phyloP scores from a whole-genome alignment of 2,113 vertebrate species.

The Megaceryle maxima region DNA sequence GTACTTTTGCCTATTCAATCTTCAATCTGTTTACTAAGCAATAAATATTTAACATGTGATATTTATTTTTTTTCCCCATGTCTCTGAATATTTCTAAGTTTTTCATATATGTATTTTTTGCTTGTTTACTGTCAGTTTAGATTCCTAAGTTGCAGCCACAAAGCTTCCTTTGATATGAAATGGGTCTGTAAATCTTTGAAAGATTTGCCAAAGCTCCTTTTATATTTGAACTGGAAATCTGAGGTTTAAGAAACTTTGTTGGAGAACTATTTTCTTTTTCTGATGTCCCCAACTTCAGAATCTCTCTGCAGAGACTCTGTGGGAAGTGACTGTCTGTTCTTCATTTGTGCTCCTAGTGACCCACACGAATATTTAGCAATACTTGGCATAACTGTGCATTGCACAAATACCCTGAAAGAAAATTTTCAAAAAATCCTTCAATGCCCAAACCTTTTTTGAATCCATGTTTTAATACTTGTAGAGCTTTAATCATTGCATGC shows the following conservation, averaged over 20 bases:
- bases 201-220: neutral
- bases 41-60: neutral
- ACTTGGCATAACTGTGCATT: neutral
- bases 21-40: neutral
- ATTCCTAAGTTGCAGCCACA: neutral
- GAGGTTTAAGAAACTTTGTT: neutral
- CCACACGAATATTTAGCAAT: neutral
- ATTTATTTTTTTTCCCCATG: neutral
- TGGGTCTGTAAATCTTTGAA: neutral
- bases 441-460: neutral
- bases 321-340: neutral
- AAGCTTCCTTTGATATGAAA: neutral
- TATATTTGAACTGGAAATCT: neutral
- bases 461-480: fast-evolving
- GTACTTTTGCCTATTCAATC: neutral
- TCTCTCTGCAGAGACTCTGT: neutral
- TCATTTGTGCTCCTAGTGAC: neutral
- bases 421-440: neutral
- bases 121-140: neutral
- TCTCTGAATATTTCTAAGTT: neutral
- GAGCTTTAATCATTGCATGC: neutral
- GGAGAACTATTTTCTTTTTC: neutral
- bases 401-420: neutral
- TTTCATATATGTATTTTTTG: neutral
- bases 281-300: neutral